These are phyloP conservation scores for Diarsia mendica DNA, from an alignment of 2,888 invertebrate species.

Conservation along the genomic window DNA sequence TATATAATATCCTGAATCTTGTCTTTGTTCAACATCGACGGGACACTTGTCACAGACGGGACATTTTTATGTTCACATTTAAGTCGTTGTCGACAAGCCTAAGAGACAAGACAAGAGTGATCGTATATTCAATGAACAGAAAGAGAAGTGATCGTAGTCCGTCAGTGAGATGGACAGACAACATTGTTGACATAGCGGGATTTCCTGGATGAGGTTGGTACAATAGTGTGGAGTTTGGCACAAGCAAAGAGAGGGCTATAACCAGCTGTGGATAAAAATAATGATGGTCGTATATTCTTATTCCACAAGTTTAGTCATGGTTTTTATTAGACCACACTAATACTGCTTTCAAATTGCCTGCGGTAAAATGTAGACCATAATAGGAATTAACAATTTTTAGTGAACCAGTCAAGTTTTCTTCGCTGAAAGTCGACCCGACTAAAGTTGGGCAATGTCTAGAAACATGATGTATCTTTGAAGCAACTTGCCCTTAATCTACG, in stretches of 20 bases:
- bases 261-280: too few species aligned
- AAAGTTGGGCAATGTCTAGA: conserved; percentile 22
- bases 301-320: neutral
- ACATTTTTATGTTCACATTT: neutral
- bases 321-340: neutral
- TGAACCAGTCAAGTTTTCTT: neutral
- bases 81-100: neutral
- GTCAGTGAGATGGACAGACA: too few species aligned
- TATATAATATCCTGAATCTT: neutral
- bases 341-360: neutral
- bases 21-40: neutral
- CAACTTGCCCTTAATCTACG: conserved; percentile 46
- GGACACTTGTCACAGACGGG: neutral
- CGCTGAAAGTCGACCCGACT: neutral
- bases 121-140: too few species aligned
- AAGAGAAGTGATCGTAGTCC: too few species aligned
- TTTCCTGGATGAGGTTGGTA: too few species aligned
- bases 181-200: neutral
- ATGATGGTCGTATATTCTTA: neutral
- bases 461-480: conserved; percentile 28
- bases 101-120: neutral
- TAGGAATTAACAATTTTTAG: neutral
- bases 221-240: too few species aligned
- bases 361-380: neutral
- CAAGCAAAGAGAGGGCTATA: too few species aligned